Base-by-base conservation (phyloP, 2,797 vertebrate species). In the Syncerus caffer region DNA sequence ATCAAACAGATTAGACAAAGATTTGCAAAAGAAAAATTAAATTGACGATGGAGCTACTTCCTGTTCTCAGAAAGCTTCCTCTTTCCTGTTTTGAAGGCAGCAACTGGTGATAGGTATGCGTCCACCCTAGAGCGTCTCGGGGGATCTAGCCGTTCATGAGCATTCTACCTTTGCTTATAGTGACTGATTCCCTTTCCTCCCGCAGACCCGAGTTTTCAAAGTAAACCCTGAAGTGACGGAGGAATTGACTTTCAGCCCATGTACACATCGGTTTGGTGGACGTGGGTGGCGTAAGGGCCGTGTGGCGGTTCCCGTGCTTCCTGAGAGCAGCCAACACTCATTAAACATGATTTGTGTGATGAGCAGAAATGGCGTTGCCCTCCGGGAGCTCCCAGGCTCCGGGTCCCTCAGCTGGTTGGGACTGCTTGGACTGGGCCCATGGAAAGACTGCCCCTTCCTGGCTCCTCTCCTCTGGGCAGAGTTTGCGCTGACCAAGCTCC, bases 401-500 rank as follows among this genome's bases (percentile, higher is more conserved):
- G 29, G 4, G 42, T 85, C 67, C 13, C 42, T 45, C 10, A 42
- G 29, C 34, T 71, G 83, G 78, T 38, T 0, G 9, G 47, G 71
- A 64, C 45, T 1, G 13, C 85, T 85, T 89, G 92, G 87, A 53
- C 50, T 11, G 27, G 38, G 45, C 53, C 71, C 51, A 1, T 1
- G 9, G 78, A 84, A 50, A 90, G 88, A 89, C 5, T 29, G 87
- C 71, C 89, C 21, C 85, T 64, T 45, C 2, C 23, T 76, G 90
- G 85, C 83, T 84, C 31, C 25, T 62, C 57, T 76, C 62, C 71
- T 85, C 50, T 0, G 9, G 62, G 8, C 82, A 42, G 85, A 89
- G 83, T 94, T 95, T 84, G 96, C 15, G 31, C 94, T 95, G 74
- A 93, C 85, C 95, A 57, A 93, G 82, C 90, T 96, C 45, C 58